Base-by-base conservation (phyloP, 2,113 vertebrate species). In the Leucosticte australis region DNA sequence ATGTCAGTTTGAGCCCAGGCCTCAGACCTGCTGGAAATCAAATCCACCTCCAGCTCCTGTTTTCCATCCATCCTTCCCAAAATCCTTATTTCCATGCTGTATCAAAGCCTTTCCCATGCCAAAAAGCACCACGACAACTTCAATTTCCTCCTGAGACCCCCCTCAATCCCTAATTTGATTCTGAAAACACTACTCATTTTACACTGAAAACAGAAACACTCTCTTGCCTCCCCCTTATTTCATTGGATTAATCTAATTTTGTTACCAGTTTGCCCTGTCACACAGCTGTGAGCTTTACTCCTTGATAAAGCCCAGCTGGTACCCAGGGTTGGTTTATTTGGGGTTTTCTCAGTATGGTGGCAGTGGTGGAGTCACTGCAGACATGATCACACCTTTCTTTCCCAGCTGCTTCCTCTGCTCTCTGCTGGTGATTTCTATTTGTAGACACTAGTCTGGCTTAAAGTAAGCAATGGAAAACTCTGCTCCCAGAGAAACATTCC, bases 381-480 rank as follows among this genome's bases (percentile, higher is more conserved):
- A 41, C 21, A 1, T 15, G 57, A 55, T 57, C 33, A 35, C 70
- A 83, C 70, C 70, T 94, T 91, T 77, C 27, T 89, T 79, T 9
- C 55, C 55, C 83, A 88, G 88, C 89, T 82, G 56, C 56, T 83
- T 88, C 83, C 77, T 94, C 87, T 86, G 83, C 88, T 96, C 76
- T 91, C 68, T 18, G 57, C 37, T 75, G 80, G 23, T 3, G 16
- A 90, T 80, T 89, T 94, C 80, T 96, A 82, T 96, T 84, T 88
- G 79, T 77, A 87, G 80, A 87, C 11, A 11, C 49, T 75, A 83
- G 79, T 49, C 83, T 41, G 17, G 42, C 87, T 95, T 93, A 92
- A 96, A 94, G 64, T 95, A 84, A 94, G 97, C 97, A 94, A 81
- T 82, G 95, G 97, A 97, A 97, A 98, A 90, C 93, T 70, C 87